Percentiles rank a stretch among this genome's conserved stretches.
Conservation (phyloP, 1,140 invertebrate genomes). For the Bombus cullumanus region DNA sequence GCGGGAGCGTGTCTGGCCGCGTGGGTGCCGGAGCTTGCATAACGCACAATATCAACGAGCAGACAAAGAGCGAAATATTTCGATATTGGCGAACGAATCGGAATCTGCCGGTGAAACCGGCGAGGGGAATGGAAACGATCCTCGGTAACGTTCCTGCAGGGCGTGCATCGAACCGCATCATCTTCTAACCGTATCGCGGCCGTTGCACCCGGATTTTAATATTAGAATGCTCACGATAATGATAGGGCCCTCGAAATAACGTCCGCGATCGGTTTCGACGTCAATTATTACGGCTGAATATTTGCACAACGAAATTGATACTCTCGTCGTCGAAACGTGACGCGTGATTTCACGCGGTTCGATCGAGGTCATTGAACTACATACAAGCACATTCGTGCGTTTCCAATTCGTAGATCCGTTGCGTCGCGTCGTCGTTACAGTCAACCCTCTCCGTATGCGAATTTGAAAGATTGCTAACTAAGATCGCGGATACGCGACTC, state of each 20-base stretch:
- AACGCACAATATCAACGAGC: constrained; percentile 48
- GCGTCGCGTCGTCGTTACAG: background rate
- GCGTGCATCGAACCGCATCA: constrained; percentile 46
- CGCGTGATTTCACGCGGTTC: constrained; percentile 29
- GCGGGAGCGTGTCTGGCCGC: constrained; percentile 35
- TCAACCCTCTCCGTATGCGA: background rate
- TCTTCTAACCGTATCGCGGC: constrained; percentile 46
- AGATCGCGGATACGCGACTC: no score
- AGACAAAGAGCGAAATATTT: constrained; percentile 53
- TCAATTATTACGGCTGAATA: constrained; percentile 28
- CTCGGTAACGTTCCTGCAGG: no score
- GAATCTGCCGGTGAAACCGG: background rate
- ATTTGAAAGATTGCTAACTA: no score
- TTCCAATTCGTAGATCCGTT: constrained; percentile 20
- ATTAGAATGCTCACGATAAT: constrained; percentile 57
- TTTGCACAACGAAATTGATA: constrained; percentile 48
- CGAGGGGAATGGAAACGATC: no score
- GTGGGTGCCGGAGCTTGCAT: constrained; percentile 54
- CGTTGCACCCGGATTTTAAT: constrained; percentile 62
- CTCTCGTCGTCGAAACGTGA: constrained; percentile 18
- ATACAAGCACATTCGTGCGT: background rate
- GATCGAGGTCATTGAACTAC: constrained; percentile 26
- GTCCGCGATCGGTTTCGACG: constrained; percentile 21
- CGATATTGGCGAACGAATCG: constrained; percentile 24
- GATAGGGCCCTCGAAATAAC: constrained; percentile 49